Conservation (phyloP, 2,888 invertebrate genomes). For the Nesidiocoris tenuis region DNA sequence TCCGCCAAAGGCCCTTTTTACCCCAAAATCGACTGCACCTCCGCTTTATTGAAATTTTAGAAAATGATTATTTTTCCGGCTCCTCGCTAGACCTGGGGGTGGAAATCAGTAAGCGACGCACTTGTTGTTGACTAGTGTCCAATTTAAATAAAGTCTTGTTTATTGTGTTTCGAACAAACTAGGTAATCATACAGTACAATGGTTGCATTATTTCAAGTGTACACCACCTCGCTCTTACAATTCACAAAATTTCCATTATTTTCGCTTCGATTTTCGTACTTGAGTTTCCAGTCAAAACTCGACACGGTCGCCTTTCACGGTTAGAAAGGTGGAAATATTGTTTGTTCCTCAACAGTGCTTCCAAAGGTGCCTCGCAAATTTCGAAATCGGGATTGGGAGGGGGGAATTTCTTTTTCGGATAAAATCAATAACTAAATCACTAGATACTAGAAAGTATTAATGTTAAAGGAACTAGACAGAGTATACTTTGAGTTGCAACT, state of each 20-base stretch:
- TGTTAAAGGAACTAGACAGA: constrained; percentile 35
- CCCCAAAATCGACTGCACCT: too few relatives aligned
- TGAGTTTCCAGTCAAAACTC: neutral
- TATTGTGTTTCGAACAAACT: constrained; percentile 42
- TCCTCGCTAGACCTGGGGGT: too few relatives aligned
- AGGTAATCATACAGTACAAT: constrained; percentile 31
- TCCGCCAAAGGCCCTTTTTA: too few relatives aligned
- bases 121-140: constrained; percentile 35
- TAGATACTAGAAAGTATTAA: constrained; percentile 12
- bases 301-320: neutral
- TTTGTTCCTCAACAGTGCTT: constrained; percentile 9
- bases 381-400: too few relatives aligned
- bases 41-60: too few relatives aligned
- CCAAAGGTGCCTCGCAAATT: constrained; percentile 26
- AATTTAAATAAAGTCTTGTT: constrained; percentile 41
- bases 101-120: neutral
- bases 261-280: neutral
- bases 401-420: neutral
- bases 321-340: neutral
- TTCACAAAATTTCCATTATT: neutral
- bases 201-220: constrained; percentile 25
- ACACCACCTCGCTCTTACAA: constrained; percentile 11
- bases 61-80: too few relatives aligned
- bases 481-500: constrained; percentile 35
- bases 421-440: constrained; percentile 22